Base-by-base conservation (phyloP, 2,113 vertebrate species). In the Paedocypris sp. region DNA sequence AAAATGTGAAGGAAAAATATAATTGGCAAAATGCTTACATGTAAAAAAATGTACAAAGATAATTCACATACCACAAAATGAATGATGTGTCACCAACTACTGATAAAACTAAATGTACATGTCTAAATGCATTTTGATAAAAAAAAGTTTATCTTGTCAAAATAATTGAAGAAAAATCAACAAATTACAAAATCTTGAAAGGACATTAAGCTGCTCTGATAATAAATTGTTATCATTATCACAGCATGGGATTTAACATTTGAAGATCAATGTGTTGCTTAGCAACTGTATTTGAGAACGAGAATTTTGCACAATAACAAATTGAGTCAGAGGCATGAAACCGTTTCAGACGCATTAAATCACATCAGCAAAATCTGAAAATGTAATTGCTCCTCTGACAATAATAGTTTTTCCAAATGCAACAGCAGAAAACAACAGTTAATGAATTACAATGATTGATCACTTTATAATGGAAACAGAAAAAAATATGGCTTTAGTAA, bases 241-340 rank as follows among this genome's bases (percentile, higher is more conserved):
- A 41, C 52, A 56, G 22, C 36, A 28, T 41, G 52, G 36, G 61
- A 70, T 41, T 46, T 67, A 61, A 64, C 67, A 67, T 67, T 67
- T 57, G 52, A 47, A 29, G 29, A 56, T 72, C 73, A 59, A 62
- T 69, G 33, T 39, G 81, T 86, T 83, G 78, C 83, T 76, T 72
- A 69, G 82, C 79, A 84, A 85, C 84, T 71, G 61, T 62, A 67
- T 57, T 52, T 71, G 73, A 63, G 62, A 72, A n/a, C 48, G 54
- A 50, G 54, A 51, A 62, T 75, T 66, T 60, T 62, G 65, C 13
- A 18, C 54, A 42, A 32, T 58, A 43, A 58, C 32, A 58, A 23
- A 58, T 41, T 1, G 39, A 58, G 38, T 58, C 18, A 43, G 15
- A 22, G 18, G 54, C 54, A 42, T 58, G 41, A 64, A 26, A 54